These are phyloP conservation scores for Forbesichthys papilliferus DNA, from an alignment of 2,113 vertebrate genomes.

Conservation along the genomic window DNA sequence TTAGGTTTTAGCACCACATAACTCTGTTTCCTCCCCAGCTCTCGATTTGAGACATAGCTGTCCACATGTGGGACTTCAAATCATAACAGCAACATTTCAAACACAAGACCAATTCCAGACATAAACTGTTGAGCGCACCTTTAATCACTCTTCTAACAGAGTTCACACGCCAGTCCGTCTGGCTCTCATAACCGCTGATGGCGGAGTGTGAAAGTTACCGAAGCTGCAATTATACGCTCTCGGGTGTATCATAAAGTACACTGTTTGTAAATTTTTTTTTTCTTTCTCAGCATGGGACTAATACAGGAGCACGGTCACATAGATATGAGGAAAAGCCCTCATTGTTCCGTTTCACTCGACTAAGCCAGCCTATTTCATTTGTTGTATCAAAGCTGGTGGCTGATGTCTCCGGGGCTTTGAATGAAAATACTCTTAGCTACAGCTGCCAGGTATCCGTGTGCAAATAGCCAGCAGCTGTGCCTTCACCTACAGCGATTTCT, in stretches of 20 bases:
- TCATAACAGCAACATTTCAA: no score
- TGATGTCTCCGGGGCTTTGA: constrained; percentile 47
- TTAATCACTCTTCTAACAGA: no score
- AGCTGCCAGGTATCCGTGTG: constrained; percentile 61
- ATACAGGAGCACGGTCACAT: constrained; percentile 23
- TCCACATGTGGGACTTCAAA: no score
- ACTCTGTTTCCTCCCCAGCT: no score
- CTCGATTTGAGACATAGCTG: no score
- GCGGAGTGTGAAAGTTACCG: no score
- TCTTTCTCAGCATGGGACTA: constrained; percentile 37
- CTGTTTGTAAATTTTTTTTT: constrained; percentile 22
- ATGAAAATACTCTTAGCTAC: constrained; percentile 46
- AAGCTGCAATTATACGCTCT: constrained; percentile 9
- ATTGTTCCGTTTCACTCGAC: constrained; percentile 43
- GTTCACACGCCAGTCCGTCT: no score
- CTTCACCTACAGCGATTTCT: constrained; percentile 26
- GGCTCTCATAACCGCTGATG: no score
- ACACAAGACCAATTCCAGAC: no score
- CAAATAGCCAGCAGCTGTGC: constrained; percentile 70
- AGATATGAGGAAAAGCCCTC: constrained; percentile 10
- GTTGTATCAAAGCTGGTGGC: constrained; percentile 49
- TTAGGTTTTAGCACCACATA: no score
- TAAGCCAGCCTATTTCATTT: constrained; percentile 56
- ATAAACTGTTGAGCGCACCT: no score
- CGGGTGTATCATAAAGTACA: neutral